Evolutionary conservation across 2,888 invertebrate genomes (phyloP).

Genomic region (Bimastos eiseni): DNA sequence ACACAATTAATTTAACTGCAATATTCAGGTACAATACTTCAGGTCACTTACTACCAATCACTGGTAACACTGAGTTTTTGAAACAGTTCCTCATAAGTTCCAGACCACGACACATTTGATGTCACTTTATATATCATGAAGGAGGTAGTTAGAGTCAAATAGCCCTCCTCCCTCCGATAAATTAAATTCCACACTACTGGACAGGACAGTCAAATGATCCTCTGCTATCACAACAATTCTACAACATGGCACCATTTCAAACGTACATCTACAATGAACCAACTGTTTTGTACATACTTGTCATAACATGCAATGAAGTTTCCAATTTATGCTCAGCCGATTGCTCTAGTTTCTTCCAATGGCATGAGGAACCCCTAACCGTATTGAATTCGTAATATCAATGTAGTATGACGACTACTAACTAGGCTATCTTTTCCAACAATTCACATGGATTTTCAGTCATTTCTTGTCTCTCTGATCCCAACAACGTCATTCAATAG

Average conservation of each 20-base stretch:
- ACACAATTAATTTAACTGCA: neutral
- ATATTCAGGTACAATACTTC: neutral
- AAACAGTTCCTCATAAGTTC: neutral
- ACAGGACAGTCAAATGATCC: neutral
- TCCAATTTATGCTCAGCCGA: neutral
- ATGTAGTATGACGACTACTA: neutral
- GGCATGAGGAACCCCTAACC: too few relatives aligned
- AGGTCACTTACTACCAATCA: neutral
- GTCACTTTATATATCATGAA: neutral
- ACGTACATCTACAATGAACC: neutral
- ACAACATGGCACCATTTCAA: neutral
- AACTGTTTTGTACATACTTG: neutral
- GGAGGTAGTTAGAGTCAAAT: neutral
- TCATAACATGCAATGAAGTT: neutral
- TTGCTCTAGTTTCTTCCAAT: neutral
- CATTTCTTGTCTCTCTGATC: neutral
- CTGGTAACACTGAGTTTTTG: neutral
- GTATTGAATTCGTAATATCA: neutral
- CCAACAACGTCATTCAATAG: neutral
- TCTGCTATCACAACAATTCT: neutral
- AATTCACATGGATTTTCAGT: neutral
- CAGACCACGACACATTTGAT: neutral
- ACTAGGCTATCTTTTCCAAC: too few relatives aligned
- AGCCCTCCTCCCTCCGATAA: too few relatives aligned
- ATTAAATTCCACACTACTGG: neutral